Evolutionary conservation across 2,888 invertebrate genomes (phyloP), one percentile per base, ranked within the genome.

Genomic region (Ormyrus pomaceus): DNA sequence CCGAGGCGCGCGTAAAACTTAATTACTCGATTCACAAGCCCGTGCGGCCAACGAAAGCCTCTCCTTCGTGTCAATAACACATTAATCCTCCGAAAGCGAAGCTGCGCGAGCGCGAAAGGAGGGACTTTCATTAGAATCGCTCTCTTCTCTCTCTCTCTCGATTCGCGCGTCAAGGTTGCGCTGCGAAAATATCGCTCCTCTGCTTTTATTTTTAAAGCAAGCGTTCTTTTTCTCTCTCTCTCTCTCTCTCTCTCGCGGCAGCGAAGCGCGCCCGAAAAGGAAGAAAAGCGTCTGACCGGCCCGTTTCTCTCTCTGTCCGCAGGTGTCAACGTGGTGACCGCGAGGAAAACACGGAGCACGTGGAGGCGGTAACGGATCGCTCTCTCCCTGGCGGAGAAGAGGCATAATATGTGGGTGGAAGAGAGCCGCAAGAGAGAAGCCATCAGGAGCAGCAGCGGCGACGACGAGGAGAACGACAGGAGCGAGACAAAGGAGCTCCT

Each of bases 181-280:
- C 69, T 77, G 69, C 69, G 62, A 80, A 80, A 80, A 80, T 80
- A 80, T 64, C 55, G 55, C 55, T 61, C 46, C 66, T 58, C 45
- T 50, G n/a, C 13, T 72, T 66, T 66, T 78, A 78, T 72, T 78
- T 78, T 78, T 78, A 72, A 46, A 59, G 61, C 51, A 34, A 45
- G 34, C 45, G 48, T 46, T 62, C 19, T 55, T 56, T 68, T 59
- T 68, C 10, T 50, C 50, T 48, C 64, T 64, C 58, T 19, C 11
- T 69, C 58, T 46, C 9, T 68, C 10, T 50, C 50, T 48, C 46
- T 64, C 45, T 19, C 19, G 19, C 19, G 19, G 19, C 19, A 19
- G 1, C 19, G 11, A 13, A 48, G 10, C 10, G 53, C 34, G 53
- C 19, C 6, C 6, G 11, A 6, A 48, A 62, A 10, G 50, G 50